These are phyloP conservation scores for Craseonycteris thonglongyai DNA, from an alignment of 2,113 vertebrate species.

Conservation along the genomic window DNA sequence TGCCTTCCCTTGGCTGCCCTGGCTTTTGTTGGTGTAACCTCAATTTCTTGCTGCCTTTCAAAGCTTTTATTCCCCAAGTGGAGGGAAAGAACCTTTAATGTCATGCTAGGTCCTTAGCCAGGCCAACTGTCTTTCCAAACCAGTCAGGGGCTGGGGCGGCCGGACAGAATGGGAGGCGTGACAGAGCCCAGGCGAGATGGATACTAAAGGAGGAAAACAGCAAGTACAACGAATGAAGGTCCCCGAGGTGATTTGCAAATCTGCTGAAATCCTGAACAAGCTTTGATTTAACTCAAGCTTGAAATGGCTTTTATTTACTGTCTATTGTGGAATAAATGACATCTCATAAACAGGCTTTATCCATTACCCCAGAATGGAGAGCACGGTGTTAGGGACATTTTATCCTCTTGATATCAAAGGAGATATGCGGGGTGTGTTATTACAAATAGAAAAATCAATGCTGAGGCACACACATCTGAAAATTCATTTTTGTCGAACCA, in stretches of 20 bases:
- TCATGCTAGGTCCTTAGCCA: slow-evolving; percentile 55
- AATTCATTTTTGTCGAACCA: slow-evolving; percentile 85
- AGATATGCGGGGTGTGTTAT: slow-evolving; percentile 83
- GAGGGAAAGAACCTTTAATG: slow-evolving; percentile 63
- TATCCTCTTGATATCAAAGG: slow-evolving; percentile 88
- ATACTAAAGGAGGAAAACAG: slow-evolving; percentile 78
- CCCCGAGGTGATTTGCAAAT: slow-evolving; percentile 95
- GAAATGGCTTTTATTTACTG: slow-evolving; percentile 97
- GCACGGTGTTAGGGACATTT: slow-evolving; percentile 86
- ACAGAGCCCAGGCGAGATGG: slow-evolving; percentile 73
- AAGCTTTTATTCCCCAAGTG: slow-evolving; percentile 21
- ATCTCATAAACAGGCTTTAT: slow-evolving; percentile 92
- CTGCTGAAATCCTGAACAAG: slow-evolving; percentile 93
- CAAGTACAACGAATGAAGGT: slow-evolving; percentile 82
- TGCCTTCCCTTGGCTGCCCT: slow-evolving; percentile 18
- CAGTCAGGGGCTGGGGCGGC: slow-evolving; percentile 55
- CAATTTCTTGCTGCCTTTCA: slow-evolving; percentile 46
- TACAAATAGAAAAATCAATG: slow-evolving; percentile 93
- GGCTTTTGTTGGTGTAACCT: slow-evolving; percentile 41
- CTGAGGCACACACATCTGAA: slow-evolving; percentile 86
- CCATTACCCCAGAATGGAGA: slow-evolving; percentile 87
- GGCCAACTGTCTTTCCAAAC: slow-evolving; percentile 74
- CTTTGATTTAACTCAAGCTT: slow-evolving; percentile 95
- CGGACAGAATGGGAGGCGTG: slow-evolving; percentile 61
- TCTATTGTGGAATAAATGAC: slow-evolving; percentile 92